These are phyloP conservation scores for Tuberolachnus salignus DNA, from an alignment of 2,888 invertebrate species.

Conservation along the genomic window DNA sequence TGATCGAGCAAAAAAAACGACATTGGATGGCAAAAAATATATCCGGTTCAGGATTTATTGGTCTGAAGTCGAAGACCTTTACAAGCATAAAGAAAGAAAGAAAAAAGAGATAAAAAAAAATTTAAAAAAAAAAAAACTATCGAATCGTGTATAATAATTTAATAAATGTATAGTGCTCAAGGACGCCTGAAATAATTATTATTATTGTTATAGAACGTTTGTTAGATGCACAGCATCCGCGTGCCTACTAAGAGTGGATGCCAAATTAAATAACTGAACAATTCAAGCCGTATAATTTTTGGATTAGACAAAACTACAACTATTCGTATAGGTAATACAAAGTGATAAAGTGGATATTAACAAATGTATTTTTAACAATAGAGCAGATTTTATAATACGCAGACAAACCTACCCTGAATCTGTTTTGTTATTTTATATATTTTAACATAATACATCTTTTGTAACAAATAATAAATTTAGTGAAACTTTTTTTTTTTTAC, in stretches of 20 bases:
- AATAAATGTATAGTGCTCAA: conserved; percentile 43
- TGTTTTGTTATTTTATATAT: too few species aligned
- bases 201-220: conserved; percentile 38
- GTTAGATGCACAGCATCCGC: conserved; percentile 40
- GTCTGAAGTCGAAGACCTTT: conserved; percentile 52
- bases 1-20: conserved; percentile 33
- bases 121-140: conserved; percentile 20
- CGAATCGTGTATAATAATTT: conserved; percentile 46
- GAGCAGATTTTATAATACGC: too few species aligned
- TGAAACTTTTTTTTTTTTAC: too few species aligned
- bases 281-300: conserved; percentile 38
- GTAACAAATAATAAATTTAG: too few species aligned
- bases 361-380: too few species aligned
- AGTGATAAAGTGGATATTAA: conserved; percentile 2
- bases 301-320: conserved; percentile 33
- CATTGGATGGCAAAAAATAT: conserved; percentile 43
- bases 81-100: conserved; percentile 26
- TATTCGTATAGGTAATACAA: background rate
- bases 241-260: conserved; percentile 16
- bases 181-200: conserved; percentile 41
- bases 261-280: conserved; percentile 38
- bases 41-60: conserved; percentile 55
- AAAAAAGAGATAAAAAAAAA: conserved; percentile 14
- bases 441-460: too few species aligned
- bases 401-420: too few species aligned